Evolutionary conservation across 2,113 vertebrate species (phyloP).

Genomic region (Bolborhynchus lineola): DNA sequence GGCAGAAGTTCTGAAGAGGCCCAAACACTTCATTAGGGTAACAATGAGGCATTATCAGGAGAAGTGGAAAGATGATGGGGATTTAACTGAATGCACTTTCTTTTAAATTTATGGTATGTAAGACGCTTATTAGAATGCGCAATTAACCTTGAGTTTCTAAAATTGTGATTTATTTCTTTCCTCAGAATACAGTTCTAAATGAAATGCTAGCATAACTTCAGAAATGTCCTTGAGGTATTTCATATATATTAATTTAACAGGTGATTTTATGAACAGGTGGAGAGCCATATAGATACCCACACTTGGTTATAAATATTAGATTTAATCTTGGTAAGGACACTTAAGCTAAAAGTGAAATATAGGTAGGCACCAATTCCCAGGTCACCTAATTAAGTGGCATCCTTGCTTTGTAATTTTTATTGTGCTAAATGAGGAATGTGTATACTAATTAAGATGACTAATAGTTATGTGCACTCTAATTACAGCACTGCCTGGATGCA

Average conservation of each 20-base stretch:
- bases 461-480: constrained; percentile 52
- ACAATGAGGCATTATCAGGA: not conserved
- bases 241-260: constrained; percentile 54
- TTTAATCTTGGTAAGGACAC: constrained; percentile 49
- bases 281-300: constrained; percentile 32
- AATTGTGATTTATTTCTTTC: constrained; percentile 48
- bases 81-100: not conserved
- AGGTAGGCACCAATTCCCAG: constrained; percentile 59
- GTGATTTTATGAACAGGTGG: constrained; percentile 46
- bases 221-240: constrained; percentile 56
- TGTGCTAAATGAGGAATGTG: constrained; percentile 55
- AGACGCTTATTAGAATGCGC: constrained; percentile 28
- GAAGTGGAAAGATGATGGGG: not conserved
- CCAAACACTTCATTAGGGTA: not conserved
- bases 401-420: constrained; percentile 63
- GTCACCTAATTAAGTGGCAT: constrained; percentile 66
- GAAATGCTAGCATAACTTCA: constrained; percentile 35
- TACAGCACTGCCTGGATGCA: constrained; percentile 45
- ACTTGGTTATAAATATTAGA: constrained; percentile 53
- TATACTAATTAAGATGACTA: constrained; percentile 61
- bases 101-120: constrained; percentile 22
- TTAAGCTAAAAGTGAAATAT: constrained; percentile 61
- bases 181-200: constrained; percentile 16
- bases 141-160: constrained; percentile 65
- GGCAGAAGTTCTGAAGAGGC: not conserved